Conservation (phyloP, 2,797 vertebrate genomes). For the Eulemur albifrons region DNA sequence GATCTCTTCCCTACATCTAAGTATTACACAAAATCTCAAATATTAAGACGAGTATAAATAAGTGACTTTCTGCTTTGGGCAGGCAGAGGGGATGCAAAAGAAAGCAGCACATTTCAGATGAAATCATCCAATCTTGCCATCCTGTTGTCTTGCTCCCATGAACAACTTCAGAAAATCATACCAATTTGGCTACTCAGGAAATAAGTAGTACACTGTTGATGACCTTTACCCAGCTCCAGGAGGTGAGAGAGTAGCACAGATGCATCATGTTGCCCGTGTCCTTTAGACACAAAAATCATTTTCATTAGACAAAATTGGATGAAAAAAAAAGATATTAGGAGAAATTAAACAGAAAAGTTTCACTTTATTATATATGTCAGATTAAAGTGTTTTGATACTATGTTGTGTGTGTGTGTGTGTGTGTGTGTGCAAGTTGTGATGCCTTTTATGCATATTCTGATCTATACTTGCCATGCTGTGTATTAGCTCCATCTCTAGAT, state of each 20-base stretch:
- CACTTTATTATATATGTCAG: neutral
- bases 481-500: constrained; percentile 80
- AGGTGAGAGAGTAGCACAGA: constrained; percentile 68
- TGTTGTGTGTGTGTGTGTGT: neutral
- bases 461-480: constrained; percentile 74
- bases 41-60: neutral
- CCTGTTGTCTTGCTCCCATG: constrained; percentile 48
- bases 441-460: constrained; percentile 74
- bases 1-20: neutral
- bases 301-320: constrained; percentile 23
- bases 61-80: neutral
- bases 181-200: constrained; percentile 60
- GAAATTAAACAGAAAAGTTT: constrained; percentile 44
- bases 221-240: constrained; percentile 76
- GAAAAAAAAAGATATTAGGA: constrained; percentile 54
- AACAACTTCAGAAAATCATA: constrained; percentile 70
- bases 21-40: constrained; percentile 7
- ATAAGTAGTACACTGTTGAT: constrained; percentile 63
- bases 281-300: constrained; percentile 59
- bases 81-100: neutral
- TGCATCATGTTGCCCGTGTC: constrained; percentile 51
- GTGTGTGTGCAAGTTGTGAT: neutral
- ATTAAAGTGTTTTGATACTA: constrained; percentile 20
- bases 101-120: neutral
- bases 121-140: neutral